These are phyloP conservation scores for Aselliscus stoliczkanus DNA, from an alignment of 2,797 vertebrate genomes.

Conservation along the genomic window DNA sequence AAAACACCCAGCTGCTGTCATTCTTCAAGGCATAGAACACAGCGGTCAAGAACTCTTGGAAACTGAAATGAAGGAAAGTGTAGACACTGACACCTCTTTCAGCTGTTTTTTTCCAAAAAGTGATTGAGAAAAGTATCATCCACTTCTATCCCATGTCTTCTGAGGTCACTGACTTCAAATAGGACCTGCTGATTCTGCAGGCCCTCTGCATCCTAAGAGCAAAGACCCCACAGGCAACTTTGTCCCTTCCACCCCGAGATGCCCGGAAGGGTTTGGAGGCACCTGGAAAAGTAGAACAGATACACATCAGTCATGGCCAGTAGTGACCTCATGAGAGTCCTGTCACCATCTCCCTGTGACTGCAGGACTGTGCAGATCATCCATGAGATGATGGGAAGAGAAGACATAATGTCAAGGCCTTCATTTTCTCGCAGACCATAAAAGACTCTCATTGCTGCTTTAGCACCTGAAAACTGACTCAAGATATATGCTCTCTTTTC, in stretches of 20 bases:
- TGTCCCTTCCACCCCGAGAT: constrained; percentile 29
- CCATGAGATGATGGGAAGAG: constrained; percentile 49
- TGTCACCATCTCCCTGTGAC: constrained; percentile 20
- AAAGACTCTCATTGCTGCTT: constrained; percentile 20
- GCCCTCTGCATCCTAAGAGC: constrained; percentile 43
- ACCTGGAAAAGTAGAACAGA: constrained; percentile 50
- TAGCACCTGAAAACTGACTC: constrained; percentile 51
- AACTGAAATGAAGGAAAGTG: constrained; percentile 53
- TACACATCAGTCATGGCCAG: constrained; percentile 38
- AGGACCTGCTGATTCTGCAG: constrained; percentile 33
- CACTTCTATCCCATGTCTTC: constrained; percentile 24
- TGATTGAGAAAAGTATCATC: constrained; percentile 17
- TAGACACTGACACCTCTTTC: neutral
- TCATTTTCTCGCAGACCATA: constrained; percentile 29
- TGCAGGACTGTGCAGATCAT: constrained; percentile 32
- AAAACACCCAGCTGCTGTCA: constrained; percentile 13
- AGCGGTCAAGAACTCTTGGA: constrained; percentile 45
- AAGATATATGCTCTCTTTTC: constrained; percentile 54
- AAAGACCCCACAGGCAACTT: constrained; percentile 31
- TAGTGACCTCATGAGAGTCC: neutral
- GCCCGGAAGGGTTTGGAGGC: constrained; percentile 4
- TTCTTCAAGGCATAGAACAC: constrained; percentile 49
- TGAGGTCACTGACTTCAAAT: constrained; percentile 40
- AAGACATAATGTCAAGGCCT: constrained; percentile 44
- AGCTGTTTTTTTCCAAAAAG: constrained; percentile 30